Evolutionary conservation across 2,888 invertebrate genomes (phyloP).

Genomic region (Ganaspis brasiliensis): DNA sequence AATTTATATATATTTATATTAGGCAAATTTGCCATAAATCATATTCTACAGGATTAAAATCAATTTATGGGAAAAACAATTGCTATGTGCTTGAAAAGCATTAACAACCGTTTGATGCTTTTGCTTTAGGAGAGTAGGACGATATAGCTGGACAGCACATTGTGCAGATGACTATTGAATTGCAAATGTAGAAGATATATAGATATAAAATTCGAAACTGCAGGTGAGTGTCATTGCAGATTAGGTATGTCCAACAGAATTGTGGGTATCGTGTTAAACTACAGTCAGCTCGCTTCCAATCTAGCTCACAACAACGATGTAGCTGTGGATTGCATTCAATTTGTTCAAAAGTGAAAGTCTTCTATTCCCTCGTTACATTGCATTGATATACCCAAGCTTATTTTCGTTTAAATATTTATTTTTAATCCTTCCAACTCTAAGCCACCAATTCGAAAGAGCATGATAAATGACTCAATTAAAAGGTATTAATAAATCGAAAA

Average conservation of each 20-base stretch:
- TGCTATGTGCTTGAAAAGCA: neutral
- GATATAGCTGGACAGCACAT: neutral
- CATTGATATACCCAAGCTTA: neutral
- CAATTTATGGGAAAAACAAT: neutral
- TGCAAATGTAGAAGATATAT: slow-evolving; percentile 1
- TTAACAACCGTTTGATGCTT: slow-evolving; percentile 3
- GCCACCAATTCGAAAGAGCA: no score
- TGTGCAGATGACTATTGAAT: slow-evolving; percentile 20
- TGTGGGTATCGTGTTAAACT: slow-evolving; percentile 50
- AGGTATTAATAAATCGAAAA: no score
- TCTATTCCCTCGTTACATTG: neutral
- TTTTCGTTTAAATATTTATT: neutral
- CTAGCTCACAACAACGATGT: slow-evolving; percentile 53
- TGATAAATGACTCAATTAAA: no score
- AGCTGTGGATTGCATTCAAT: slow-evolving; percentile 63
- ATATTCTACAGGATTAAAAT: neutral
- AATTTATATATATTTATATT: no score
- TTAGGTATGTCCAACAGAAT: slow-evolving; percentile 25
- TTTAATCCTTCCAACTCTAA: no score
- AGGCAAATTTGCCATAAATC: no score
- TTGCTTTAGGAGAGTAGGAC: neutral
- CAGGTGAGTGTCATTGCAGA: slow-evolving; percentile 7
- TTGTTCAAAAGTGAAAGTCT: slow-evolving; percentile 43
- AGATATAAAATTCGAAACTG: slow-evolving; percentile 26
- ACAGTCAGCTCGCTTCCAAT: slow-evolving; percentile 49